Percentiles rank a stretch among this genome's conserved stretches.
phyloP scores from a whole-genome alignment of 2,888 invertebrate species.

The Tachystola acroxantha region DNA sequence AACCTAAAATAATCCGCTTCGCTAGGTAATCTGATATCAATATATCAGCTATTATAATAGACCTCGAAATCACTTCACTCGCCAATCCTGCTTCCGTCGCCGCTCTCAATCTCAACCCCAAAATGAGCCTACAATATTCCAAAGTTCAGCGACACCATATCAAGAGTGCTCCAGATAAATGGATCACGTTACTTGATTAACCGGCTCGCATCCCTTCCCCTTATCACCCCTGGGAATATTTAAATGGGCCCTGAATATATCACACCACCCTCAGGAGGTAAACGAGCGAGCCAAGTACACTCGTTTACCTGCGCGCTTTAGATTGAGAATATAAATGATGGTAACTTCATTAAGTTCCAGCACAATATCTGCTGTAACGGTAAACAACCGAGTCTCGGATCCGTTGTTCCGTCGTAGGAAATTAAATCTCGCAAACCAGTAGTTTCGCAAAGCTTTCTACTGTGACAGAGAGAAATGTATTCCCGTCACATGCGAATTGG shows the following conservation, averaged over 20 bases:
- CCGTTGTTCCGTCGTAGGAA: constrained; percentile 12
- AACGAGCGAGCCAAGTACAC: constrained; percentile 47
- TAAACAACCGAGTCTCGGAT: constrained; percentile 8
- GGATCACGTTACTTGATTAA: constrained; percentile 78
- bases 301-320: constrained; percentile 57
- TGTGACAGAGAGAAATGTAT: constrained; percentile 28
- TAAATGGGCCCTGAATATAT: constrained; percentile 74
- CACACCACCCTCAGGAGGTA: constrained; percentile 64
- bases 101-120: constrained; percentile 41
- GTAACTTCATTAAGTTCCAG: constrained; percentile 60
- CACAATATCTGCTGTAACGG: constrained; percentile 29
- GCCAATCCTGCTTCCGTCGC: constrained; percentile 26
- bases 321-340: constrained; percentile 58
- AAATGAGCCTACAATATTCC: constrained; percentile 66
- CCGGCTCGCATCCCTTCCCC: constrained; percentile 71
- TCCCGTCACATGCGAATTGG: constrained; percentile 62
- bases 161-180: constrained; percentile 75
- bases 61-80: constrained; percentile 28
- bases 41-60: constrained; percentile 12
- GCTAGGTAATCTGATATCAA: background rate
- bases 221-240: constrained; percentile 76
- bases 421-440: constrained; percentile 7
- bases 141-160: constrained; percentile 68
- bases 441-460: constrained; percentile 11
- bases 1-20: background rate